A percentile compares a stretch with the other conserved stretches of the same genome.
These are phyloP conservation scores for Morelia viridis DNA, from an alignment of 2,797 vertebrate genomes.

Conservation along the genomic window DNA sequence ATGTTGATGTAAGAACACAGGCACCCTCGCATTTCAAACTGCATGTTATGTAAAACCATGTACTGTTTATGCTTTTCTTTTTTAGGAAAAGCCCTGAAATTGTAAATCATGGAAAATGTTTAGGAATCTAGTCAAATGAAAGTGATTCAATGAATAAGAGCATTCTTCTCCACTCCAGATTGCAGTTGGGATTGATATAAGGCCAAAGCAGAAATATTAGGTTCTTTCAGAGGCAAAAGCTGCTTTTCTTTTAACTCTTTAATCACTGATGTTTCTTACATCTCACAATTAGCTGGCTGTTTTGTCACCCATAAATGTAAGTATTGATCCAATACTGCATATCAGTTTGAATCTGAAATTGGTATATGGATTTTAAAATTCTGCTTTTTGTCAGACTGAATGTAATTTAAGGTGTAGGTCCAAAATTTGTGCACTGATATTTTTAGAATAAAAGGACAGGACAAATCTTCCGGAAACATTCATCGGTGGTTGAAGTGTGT, in stretches of 20 bases:
- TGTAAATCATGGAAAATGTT: slow-evolving; percentile 57
- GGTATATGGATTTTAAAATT: background rate
- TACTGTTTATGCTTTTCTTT: slow-evolving; percentile 14
- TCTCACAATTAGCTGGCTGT: slow-evolving; percentile 8
- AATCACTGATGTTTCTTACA: slow-evolving; percentile 11
- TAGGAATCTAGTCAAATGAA: slow-evolving; percentile 57
- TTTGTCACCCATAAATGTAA: background rate
- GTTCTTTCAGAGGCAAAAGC: slow-evolving; percentile 25
- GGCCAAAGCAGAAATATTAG: slow-evolving; percentile 55
- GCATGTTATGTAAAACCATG: slow-evolving; percentile 22
- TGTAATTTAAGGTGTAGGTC: fast-evolving
- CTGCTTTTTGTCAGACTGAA: background rate
- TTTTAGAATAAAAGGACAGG: background rate
- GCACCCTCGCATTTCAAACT: slow-evolving; percentile 45
- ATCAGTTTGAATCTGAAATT: slow-evolving; percentile 1
- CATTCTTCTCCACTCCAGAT: slow-evolving; percentile 55
- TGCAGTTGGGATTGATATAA: slow-evolving; percentile 45
- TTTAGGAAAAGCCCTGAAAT: slow-evolving; percentile 43
- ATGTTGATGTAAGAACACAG: slow-evolving; percentile 41
- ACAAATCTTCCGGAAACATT: background rate
- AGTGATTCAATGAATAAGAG: slow-evolving; percentile 57
- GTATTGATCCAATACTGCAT: background rate
- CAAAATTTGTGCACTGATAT: background rate
- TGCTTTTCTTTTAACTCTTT: slow-evolving; percentile 42
- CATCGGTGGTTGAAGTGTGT: background rate